Evolutionary conservation across 2,888 invertebrate genomes (phyloP).

Genomic region (Polydrusus cervinus): DNA sequence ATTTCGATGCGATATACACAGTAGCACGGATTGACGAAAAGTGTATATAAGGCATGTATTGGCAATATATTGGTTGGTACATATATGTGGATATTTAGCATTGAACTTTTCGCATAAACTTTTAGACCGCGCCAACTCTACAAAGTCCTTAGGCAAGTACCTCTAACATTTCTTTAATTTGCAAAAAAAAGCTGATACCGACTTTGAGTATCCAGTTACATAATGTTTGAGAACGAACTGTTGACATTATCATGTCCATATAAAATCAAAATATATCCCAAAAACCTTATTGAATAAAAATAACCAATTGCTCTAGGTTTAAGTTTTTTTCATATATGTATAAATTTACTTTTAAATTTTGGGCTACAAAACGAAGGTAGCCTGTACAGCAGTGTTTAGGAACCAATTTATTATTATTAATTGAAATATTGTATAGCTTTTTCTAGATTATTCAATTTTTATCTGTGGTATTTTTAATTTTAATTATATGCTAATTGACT

Average conservation of each 20-base stretch:
- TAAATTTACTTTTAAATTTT: slow-evolving; percentile 41
- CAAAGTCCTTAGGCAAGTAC: too few species aligned
- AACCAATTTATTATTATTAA: slow-evolving; percentile 36
- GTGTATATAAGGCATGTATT: too few species aligned
- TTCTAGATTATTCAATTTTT: slow-evolving; percentile 38
- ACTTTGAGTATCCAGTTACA: neutral
- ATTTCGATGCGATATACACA: too few species aligned
- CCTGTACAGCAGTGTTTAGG: slow-evolving; percentile 38
- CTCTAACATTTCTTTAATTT: too few species aligned
- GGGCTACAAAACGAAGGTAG: slow-evolving; percentile 18
- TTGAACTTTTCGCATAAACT: too few species aligned
- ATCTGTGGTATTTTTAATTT: slow-evolving; percentile 43
- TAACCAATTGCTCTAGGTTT: slow-evolving; percentile 23
- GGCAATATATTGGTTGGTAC: too few species aligned
- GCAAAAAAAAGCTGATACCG: too few species aligned
- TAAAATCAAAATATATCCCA: neutral
- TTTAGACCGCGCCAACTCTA: too few species aligned
- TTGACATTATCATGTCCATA: too few species aligned
- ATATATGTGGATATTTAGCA: too few species aligned
- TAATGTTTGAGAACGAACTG: neutral
- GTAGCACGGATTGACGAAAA: too few species aligned
- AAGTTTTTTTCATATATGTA: slow-evolving; percentile 34
- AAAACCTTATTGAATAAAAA: slow-evolving; percentile 1
- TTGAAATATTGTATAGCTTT: slow-evolving; percentile 32
- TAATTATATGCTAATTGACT: neutral